A percentile compares a stretch with the other conserved stretches of the same genome.
Evolutionary conservation across 64 coral and sea anemone species (phyloP).

Genomic region (Montipora foliosa): DNA sequence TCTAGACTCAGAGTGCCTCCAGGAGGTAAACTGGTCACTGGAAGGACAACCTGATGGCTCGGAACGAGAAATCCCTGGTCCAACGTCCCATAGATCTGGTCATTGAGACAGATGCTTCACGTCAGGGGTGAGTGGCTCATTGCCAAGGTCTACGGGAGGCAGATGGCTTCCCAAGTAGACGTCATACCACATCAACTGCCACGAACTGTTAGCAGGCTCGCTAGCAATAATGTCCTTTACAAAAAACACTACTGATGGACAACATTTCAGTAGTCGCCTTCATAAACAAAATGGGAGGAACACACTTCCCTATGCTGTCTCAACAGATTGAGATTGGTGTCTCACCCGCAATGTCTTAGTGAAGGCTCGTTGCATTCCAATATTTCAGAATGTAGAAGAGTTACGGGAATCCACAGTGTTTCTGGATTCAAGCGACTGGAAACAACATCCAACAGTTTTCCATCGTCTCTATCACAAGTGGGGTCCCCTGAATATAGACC

Average conservation of each 20-base stretch:
- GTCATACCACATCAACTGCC: conserved; percentile 41
- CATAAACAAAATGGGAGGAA: conserved; percentile 17
- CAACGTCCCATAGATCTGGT: conserved; percentile 16
- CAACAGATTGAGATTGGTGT: neutral
- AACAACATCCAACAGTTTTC: neutral
- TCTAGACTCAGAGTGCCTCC: neutral
- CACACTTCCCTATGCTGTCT: neutral
- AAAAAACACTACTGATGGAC: conserved; percentile 13
- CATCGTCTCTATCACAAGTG: neutral
- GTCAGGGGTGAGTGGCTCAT: conserved; percentile 50
- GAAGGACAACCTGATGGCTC: neutral
- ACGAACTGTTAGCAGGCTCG: neutral
- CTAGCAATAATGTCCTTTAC: neutral
- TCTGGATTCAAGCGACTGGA: neutral
- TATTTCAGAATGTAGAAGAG: neutral
- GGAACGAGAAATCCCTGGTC: neutral
- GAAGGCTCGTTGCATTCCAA: neutral
- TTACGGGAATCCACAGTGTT: neutral
- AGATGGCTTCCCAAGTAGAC: conserved; percentile 24
- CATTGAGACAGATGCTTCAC: conserved; percentile 66
- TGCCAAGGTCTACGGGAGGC: conserved; percentile 70
- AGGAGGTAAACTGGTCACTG: conserved; percentile 28
- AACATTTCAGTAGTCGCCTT: neutral
- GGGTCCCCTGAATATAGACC: neutral
- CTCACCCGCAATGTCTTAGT: neutral